These are phyloP conservation scores for Brenthis ino DNA, from an alignment of 2,888 invertebrate species.

Conservation along the genomic window DNA sequence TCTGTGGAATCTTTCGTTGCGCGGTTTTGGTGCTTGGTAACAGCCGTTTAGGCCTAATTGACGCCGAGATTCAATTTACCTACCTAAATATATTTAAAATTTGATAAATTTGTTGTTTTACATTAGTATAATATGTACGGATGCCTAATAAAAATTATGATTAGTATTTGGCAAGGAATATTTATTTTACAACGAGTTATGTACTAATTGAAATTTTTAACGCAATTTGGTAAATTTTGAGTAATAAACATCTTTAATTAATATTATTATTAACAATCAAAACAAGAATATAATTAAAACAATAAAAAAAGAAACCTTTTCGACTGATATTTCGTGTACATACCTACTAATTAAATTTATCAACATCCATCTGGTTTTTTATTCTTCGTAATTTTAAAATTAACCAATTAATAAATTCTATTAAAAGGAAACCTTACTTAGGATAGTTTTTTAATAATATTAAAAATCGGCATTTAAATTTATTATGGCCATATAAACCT, in stretches of 20 bases:
- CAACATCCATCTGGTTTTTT: no score
- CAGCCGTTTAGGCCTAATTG: constrained; percentile 35
- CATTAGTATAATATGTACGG: background rate
- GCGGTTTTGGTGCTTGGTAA: constrained; percentile 5
- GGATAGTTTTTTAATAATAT: no score
- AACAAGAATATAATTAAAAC: no score
- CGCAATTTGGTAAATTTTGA: background rate
- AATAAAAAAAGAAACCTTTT: no score
- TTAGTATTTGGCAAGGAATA: background rate
- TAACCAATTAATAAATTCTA: no score
- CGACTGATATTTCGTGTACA: no score
- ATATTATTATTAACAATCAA: no score
- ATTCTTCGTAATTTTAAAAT: no score
- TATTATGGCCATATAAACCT: no score
- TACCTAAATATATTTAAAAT: constrained; percentile 30
- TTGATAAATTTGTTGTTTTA: background rate
- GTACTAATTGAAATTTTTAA: background rate
- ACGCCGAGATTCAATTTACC: constrained; percentile 28
- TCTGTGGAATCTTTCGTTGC: constrained; percentile 3
- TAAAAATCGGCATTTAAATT: no score
- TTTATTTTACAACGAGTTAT: background rate
- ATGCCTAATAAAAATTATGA: constrained; percentile 3
- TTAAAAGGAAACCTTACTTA: no score
- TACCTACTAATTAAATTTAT: no score
- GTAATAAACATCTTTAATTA: background rate